Evolutionary conservation across 92 coral and sea anemone genomes (phyloP), one percentile per base, ranked within the genome.

Genomic region (Porites divaricata): DNA sequence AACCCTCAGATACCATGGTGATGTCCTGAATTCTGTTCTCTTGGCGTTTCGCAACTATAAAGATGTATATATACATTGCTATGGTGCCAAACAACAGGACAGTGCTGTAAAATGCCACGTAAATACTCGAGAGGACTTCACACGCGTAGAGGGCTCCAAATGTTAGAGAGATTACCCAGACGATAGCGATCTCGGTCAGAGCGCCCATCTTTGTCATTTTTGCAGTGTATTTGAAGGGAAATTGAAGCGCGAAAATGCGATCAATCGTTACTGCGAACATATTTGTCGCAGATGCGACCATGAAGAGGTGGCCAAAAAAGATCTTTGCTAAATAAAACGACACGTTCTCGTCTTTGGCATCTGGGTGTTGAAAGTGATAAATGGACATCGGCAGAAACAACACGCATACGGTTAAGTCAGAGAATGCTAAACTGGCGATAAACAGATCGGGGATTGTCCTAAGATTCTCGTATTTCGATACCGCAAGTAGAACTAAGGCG

Each of bases 221-320:
- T 7, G 64, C 66, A 1, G 59, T 13, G 80, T 91, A 91, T 20
- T 72, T 70, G n/a, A 91, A 84, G 10, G 94, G 94, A 59, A 57
- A 72, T 24, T 82, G 69, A 50, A 91, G 83, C 6, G 94, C 91
- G 22, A 84, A 25, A 16, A 91, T 63, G 11, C 91, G 88, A 65
- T 93, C 96, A 23, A 93, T 63, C 49, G 96, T 88, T 19, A 93
- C 94, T 9, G 89, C 76, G 52, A 83, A 93, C 90, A 93, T 81
- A 67, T 91, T 90, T 57, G 96, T 88, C 10, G 89, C 86, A 7
- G 96, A 88, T 5, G 92, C 94, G 48, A 88, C 62, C 25, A 91
- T 45, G 45, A 94, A 61, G 19, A 83, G 16, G 79, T 88, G 77
- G 9, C 94, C 92, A 13, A 93, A 63, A 23, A 89, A 81, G 15